A percentile compares a stretch with the other conserved stretches of the same genome.
Conservation (phyloP, 1,140 invertebrate genomes). For the Drosophila parabipectinata region DNA sequence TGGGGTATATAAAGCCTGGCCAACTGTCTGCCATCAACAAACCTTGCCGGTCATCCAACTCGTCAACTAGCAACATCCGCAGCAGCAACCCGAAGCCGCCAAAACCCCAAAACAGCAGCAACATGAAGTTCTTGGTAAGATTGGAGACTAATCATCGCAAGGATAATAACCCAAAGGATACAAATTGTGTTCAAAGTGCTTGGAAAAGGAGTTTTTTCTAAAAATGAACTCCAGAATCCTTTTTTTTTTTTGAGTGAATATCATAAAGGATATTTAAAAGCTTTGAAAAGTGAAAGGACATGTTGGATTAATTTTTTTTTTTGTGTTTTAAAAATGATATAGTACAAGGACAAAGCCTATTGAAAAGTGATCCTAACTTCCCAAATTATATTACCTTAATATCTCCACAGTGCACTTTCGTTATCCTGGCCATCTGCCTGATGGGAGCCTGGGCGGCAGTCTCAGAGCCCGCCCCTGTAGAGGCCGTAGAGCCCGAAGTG, state of each 20-base stretch:
- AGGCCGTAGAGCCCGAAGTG: conserved; percentile 29
- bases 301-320: too few relatives aligned
- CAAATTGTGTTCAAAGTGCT: background rate
- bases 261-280: background rate
- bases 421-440: conserved; percentile 60
- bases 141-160: background rate
- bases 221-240: background rate
- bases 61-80: conserved; percentile 28
- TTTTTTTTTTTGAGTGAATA: background rate
- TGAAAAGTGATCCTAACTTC: background rate
- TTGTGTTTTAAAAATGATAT: background rate
- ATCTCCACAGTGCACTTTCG: conserved; percentile 54
- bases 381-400: background rate
- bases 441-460: conserved; percentile 56
- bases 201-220: background rate
- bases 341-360: background rate
- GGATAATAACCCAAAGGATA: conserved; percentile 14
- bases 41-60: conserved; percentile 35
- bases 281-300: background rate
- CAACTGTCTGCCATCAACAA: conserved; percentile 53
- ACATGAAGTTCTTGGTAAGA: conserved; percentile 72
- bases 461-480: conserved; percentile 43
- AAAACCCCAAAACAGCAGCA: conserved; percentile 9
- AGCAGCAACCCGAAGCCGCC: conserved; percentile 14
- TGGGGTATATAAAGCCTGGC: conserved; percentile 62